phyloP scores from a whole-genome alignment of 1,140 invertebrate genomes.

The Trichoplusia ni region DNA sequence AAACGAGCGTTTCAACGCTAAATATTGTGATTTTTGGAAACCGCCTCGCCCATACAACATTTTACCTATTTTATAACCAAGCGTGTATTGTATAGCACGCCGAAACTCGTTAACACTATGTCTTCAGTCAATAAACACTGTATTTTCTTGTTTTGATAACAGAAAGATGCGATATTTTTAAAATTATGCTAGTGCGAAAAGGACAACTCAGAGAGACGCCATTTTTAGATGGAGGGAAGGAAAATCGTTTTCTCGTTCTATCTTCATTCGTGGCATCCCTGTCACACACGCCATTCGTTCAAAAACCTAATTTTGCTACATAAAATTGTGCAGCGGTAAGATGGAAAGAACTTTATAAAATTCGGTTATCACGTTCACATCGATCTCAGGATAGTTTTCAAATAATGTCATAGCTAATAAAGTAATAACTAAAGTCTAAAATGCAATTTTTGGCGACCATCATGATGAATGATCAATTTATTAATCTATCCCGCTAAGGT shows the following conservation, averaged over 20 bases:
- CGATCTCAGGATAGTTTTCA: no score
- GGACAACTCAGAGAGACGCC: conserved; percentile 78
- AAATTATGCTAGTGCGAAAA: conserved; percentile 62
- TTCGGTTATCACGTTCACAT: no score
- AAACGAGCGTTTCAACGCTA: conserved; percentile 38
- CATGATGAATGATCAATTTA: no score
- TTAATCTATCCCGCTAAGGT: no score
- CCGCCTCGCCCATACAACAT: conserved; percentile 61
- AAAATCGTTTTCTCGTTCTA: conserved; percentile 18
- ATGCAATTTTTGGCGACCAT: no score
- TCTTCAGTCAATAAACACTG: conserved; percentile 42
- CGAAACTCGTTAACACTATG: not conserved
- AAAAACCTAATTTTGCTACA: not conserved
- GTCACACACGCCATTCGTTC: conserved; percentile 9
- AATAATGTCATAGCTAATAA: no score
- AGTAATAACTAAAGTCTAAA: no score
- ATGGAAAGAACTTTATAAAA: no score
- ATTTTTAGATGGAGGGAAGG: conserved; percentile 49
- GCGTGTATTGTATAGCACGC: not conserved
- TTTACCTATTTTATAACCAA: conserved; percentile 9
- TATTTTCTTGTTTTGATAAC: conserved; percentile 54
- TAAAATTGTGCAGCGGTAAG: not conserved
- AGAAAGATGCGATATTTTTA: conserved; percentile 55
- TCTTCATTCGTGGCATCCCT: conserved; percentile 9
- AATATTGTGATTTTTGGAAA: conserved; percentile 44